A percentile compares a stretch with the other conserved stretches of the same genome.
phyloP scores from a whole-genome alignment of 2,113 vertebrate species.

The Cyanoliseus patagonus region DNA sequence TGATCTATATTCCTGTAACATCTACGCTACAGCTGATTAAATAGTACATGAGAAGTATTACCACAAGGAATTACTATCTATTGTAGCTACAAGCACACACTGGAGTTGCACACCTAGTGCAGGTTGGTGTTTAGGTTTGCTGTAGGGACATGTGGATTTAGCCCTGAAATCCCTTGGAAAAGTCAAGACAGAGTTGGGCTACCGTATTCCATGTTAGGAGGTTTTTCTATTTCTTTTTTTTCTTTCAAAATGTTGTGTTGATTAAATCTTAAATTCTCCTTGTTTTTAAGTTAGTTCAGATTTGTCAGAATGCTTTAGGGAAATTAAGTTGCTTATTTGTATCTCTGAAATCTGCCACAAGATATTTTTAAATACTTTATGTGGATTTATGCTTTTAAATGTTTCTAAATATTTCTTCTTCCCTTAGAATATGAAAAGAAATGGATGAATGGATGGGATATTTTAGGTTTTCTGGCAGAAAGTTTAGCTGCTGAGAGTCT shows the following conservation, averaged over 20 bases:
- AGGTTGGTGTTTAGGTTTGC: not conserved
- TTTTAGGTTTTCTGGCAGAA: not conserved
- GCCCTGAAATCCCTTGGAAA: not conserved
- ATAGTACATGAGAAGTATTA: not conserved
- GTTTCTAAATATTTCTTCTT: not conserved
- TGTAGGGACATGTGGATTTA: not conserved
- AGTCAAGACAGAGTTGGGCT: not conserved
- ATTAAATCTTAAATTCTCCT: not conserved
- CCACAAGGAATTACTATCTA: too few relatives aligned
- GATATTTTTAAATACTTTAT: not conserved
- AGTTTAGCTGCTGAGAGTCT: not conserved
- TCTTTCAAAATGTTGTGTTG: not conserved
- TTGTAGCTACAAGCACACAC: rapidly evolving
- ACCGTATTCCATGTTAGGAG: not conserved
- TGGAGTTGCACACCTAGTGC: too few relatives aligned
- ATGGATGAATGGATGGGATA: not conserved
- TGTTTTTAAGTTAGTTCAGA: not conserved
- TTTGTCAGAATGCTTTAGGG: not conserved
- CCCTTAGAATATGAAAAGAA: not conserved
- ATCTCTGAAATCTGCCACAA: not conserved
- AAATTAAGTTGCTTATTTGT: not conserved
- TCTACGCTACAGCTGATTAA: rapidly evolving
- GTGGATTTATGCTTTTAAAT: not conserved
- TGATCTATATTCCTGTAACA: not conserved
- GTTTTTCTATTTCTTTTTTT: not conserved